Base-by-base conservation (phyloP, 1,140 invertebrate genomes). In the Tetramorium simillimum region DNA sequence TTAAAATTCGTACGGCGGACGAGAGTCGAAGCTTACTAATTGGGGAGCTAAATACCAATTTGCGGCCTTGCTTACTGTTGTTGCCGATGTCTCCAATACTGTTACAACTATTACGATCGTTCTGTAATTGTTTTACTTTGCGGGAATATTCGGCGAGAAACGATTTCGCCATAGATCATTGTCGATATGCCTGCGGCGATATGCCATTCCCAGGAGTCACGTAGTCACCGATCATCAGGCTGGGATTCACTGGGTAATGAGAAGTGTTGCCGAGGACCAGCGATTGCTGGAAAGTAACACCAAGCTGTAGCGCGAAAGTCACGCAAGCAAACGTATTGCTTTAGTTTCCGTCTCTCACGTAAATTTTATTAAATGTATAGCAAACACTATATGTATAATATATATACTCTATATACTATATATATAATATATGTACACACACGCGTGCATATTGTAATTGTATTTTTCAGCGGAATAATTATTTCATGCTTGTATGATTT, bases 161-260 rank as follows among this genome's bases (percentile, higher is more conserved):
- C 67, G 90, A 89, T 85, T 92, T 93, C 75, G 87, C 91, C 92
- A 88, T 92, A 73, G 92, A 94, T 95, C 93, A 96, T 95, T 96
- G 95, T 51, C 95, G 94, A 92, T 95, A 96, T 60, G 94, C 84
- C 84, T 96, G 95, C 78, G 95, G 94, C 67, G 96, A 93, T 87
- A 96, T 95, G 43, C 95, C 95, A 90, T 95, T 96, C 28, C 95
- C 96, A 49, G 96, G 96, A 77, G 96, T 96, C 75, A 97, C 96
- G 93, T 98, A 98, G 93, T 98, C 97, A 77, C 97, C 97, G 91
- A 97, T 98, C 97, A 98, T 97, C 91, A 97, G 95, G 93, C 97
- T 97, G 93, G 96, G 97, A 95, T 97, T 97, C 86, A 97, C 96
- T 85, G 97, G 97, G 92, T 97, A 97, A 92, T 96, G 96, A 24